These are phyloP conservation scores for Malthinus seriepunctatus DNA, from an alignment of 2,888 invertebrate species.

Conservation along the genomic window DNA sequence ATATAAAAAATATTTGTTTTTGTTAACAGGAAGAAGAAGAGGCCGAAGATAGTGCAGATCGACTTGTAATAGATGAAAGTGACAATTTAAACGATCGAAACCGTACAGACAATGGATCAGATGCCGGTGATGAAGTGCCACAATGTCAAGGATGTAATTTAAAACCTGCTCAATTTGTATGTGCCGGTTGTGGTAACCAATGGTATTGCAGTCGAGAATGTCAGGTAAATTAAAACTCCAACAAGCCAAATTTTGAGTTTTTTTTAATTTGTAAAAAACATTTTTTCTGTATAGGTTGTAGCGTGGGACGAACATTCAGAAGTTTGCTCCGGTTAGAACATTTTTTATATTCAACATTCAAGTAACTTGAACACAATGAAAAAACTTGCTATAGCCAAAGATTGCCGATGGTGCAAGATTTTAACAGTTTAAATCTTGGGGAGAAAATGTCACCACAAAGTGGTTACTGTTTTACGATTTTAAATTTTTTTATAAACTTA, in stretches of 20 bases:
- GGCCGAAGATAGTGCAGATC: conserved; percentile 66
- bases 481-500: neutral
- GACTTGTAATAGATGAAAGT: conserved; percentile 63
- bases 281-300: conserved; percentile 65
- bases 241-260: neutral
- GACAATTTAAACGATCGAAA: conserved; percentile 52
- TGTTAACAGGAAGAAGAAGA: conserved; percentile 55
- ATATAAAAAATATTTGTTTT: neutral
- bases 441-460: neutral
- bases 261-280: neutral
- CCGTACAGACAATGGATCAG: conserved; percentile 49
- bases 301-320: conserved; percentile 90
- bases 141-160: conserved; percentile 86
- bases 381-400: conserved; percentile 3
- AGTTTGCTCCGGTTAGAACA: conserved; percentile 73
- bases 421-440: neutral
- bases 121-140: conserved; percentile 62
- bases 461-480: neutral
- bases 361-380: neutral
- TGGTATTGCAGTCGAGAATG: conserved; percentile 95
- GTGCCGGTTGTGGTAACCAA: conserved; percentile 88
- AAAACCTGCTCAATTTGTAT: conserved; percentile 82
- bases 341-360: neutral
- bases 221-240: conserved; percentile 66
- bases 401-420: conserved; percentile 1